Base-by-base conservation (phyloP, 2,888 invertebrate species). In the Argyresthia albistria region DNA sequence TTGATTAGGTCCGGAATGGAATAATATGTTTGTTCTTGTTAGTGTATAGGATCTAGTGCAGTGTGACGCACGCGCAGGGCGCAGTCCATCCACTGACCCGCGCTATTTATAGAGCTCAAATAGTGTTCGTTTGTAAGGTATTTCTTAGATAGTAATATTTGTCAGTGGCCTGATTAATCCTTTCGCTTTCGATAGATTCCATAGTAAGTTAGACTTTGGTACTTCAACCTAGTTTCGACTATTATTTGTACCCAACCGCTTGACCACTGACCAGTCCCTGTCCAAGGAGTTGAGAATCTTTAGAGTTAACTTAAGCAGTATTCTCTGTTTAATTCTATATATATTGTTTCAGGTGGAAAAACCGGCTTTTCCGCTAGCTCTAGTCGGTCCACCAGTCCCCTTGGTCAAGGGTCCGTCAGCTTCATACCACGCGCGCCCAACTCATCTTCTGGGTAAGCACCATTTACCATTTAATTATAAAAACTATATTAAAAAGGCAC, bases 341-440 rank as follows among this genome's bases (percentile, higher is more conserved):
- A 60, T 66, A 63, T 60, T 61, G 60, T 71, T 64, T 54, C 72
- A 86, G 86, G 87, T 66, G 77, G 80, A 50, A 88, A 80, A 64
- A 80, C 76, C 59, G 88, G 82, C 42, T 65, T 87, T 52, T 88
- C 88, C 48, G 83, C 91, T 62, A 81, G 92, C 72, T 89, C 90
- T 69, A 90, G 91, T 74, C 76, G 92, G 63, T 88, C 88, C 37
- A 88, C 90, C 63, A 88, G 90, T 75, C 86, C 88, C 61, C 76
- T 86, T 61, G 83, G 87, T 56, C 87, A 87, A 60, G 82, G 84
- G 49, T 74, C 74, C 35, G 73, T 84, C 57, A 87, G 88, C 59
- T 84, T 87, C 56, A 86, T 87, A 70, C 88, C 88, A 42, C 72
- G 88, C 55, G 86, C 83, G 43, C 88, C 86, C n/a, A 86, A 88